Evolutionary conservation across 2,113 vertebrate genomes (phyloP), one percentile per base, ranked within the genome.

Genomic region (Xiphorhynchus elegans): DNA sequence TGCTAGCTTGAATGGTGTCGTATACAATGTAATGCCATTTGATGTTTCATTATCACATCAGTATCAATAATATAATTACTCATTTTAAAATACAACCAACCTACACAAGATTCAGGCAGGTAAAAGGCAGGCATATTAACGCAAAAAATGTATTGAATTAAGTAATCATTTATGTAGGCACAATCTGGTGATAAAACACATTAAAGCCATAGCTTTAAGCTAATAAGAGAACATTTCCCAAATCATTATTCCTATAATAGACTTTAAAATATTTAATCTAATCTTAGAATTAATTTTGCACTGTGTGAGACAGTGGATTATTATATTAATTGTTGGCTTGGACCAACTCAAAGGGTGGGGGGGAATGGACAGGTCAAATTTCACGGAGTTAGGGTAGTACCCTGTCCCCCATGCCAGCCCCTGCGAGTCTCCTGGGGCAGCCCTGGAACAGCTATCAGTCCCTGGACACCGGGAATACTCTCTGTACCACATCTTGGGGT

Each of bases 211-310:
- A 86, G 15, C n/a, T 86, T 80, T 91, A 72, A 92, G 63, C 55
- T 63, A 92, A 76, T 72, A 66, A 78, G 87, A 79, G 23, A 16
- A 75, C 17, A 25, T 74, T 93, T 92, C 77, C 16, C 33, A 83
- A 76, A 69, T 67, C 31, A 33, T 60, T 21, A 83, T 33, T 73
- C 59, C 29, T 76, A 35, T 60, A 90, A 79, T 26, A 15, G 10
- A 77, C 20, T 66, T 88, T 74, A 85, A 90, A 93, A 86, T 59
- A 80, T 50, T 91, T 91, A 79, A 82, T 58, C 23, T 89, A 77
- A 80, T 91, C 17, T 76, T 74, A 44, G 35, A 93, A 94, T 69
- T 76, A 66, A 55, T 46, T 93, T 80, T 90, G 37, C 17, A 67
- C 42, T 49, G 4, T 59, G n/a, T 59, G 58, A 59, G n/a, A 59